These are phyloP conservation scores for Botrylloides violaceus DNA, from an alignment of 23 tunicate genomes.

Conservation along the genomic window DNA sequence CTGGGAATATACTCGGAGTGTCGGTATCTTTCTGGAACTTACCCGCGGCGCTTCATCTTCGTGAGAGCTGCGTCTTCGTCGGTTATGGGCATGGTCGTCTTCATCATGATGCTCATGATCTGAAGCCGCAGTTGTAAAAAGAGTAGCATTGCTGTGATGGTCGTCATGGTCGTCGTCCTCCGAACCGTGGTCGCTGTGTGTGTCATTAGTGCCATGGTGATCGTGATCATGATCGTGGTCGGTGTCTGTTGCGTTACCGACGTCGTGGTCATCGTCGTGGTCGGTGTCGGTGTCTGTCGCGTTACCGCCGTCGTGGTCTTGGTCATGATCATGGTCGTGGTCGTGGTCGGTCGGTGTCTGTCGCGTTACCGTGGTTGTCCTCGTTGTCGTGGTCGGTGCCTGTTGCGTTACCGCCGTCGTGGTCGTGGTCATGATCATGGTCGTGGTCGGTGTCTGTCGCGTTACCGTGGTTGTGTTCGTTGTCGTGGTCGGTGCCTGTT, in stretches of 20 bases:
- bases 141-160: no score
- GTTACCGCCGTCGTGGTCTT: background rate
- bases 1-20: no score
- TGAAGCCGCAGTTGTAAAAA: no score
- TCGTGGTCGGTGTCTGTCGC: background rate
- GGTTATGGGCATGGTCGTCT: background rate
- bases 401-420: background rate
- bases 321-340: background rate
- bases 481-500: background rate
- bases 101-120: no score
- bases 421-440: background rate
- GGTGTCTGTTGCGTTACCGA: no score
- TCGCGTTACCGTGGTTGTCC: background rate
- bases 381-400: background rate
- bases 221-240: no score
- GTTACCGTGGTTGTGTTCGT: background rate
- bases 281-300: background rate
- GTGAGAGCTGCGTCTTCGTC: background rate
- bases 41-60: background rate
- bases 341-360: background rate
- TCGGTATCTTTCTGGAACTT: background rate
- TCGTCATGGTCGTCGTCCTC: no score
- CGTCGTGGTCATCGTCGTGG: slow-evolving; percentile 1
- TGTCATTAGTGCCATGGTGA: no score
- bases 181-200: no score